A percentile compares a stretch with the other conserved stretches of the same genome.
Evolutionary conservation across 2,888 invertebrate genomes (phyloP).

Genomic region (Stenichneumon culpator): DNA sequence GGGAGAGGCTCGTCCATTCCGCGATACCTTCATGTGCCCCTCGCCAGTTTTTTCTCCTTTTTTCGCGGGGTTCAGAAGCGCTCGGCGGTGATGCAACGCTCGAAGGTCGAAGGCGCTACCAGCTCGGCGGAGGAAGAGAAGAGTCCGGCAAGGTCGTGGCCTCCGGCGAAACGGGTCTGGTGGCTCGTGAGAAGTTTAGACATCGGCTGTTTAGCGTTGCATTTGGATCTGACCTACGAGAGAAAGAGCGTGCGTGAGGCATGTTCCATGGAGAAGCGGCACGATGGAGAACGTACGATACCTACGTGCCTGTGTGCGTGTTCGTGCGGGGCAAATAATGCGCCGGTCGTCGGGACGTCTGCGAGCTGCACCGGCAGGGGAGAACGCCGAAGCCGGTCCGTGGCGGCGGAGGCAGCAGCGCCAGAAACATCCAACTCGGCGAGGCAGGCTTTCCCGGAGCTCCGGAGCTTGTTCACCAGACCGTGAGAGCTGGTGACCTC

Average conservation of each 20-base stretch:
- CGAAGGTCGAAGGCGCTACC: constrained; percentile 31
- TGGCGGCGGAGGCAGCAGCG: constrained; percentile 16
- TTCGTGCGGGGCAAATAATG: neutral
- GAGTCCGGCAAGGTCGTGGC: constrained; percentile 29
- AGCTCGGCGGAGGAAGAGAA: constrained; percentile 18
- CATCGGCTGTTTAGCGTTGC: neutral
- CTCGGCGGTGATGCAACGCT: constrained; percentile 19
- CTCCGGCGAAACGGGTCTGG: constrained; percentile 9
- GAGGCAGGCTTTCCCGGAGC: constrained; percentile 68
- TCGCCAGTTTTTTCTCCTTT: neutral
- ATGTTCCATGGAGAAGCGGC: constrained; percentile 7
- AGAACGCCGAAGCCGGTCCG: constrained; percentile 38
- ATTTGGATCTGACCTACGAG: neutral
- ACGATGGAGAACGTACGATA: neutral
- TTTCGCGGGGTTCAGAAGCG: neutral
- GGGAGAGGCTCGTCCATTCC: neutral
- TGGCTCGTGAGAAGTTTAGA: constrained; percentile 24
- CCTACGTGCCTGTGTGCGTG: neutral
- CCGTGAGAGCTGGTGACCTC: constrained; percentile 80
- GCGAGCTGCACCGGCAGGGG: constrained; percentile 4
- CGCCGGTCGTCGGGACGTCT: constrained; percentile 44
- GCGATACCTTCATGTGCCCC: constrained; percentile 6
- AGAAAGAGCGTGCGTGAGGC: neutral
- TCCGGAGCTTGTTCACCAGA: constrained; percentile 74
- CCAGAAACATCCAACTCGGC: constrained; percentile 12